Base-by-base conservation (phyloP, 2,113 vertebrate genomes). In the Pachycephala philippinensis region DNA sequence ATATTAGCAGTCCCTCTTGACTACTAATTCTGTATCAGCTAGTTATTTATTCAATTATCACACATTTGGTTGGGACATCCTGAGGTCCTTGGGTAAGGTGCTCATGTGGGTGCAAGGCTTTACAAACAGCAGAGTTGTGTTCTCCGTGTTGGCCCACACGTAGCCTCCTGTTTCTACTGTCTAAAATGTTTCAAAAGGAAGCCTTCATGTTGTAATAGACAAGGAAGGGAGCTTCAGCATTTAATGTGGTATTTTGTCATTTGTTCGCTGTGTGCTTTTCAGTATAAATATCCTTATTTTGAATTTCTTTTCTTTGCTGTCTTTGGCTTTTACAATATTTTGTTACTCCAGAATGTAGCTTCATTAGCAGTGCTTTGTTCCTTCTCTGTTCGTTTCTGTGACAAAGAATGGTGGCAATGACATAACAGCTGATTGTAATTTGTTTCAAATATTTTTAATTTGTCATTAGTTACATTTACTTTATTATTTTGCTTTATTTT, bases 401-500 rank as follows among this genome's bases (percentile, higher is more conserved):
- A 42, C 92, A 88, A 92, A 77, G 57, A 90, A 71, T 75, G 77
- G 63, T 94, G 71, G 71, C 83, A 82, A 39, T 66, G 68, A 80
- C 63, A 16, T 70, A 84, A 83, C 74, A 79, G 44, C 87, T 87
- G 92, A 26, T 42, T 91, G 81, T 94, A 92, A 57, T 95, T 74
- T 53, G 82, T 93, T 89, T 77, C 81, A 74, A 60, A 42, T 66
- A 87, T 54, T 93, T 97, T 89, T 96, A 54, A 90, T 93, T 97
- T 96, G 39, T 81, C 97, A 93, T 95, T 53, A 70, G 83, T 94
- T 96, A 88, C 78, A 52, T 97, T 95, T 87, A 90, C 90, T 84
- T 98, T 98, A 95, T 97, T 97, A 97, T 98, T 98, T 98, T 93
- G 96, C 96, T 97, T 97, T 96, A 84, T 98, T 98, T 98, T 98